Evolutionary conservation across 2,888 invertebrate genomes (phyloP), one percentile per base, ranked within the genome.

Genomic region (Proisotoma minuta): DNA sequence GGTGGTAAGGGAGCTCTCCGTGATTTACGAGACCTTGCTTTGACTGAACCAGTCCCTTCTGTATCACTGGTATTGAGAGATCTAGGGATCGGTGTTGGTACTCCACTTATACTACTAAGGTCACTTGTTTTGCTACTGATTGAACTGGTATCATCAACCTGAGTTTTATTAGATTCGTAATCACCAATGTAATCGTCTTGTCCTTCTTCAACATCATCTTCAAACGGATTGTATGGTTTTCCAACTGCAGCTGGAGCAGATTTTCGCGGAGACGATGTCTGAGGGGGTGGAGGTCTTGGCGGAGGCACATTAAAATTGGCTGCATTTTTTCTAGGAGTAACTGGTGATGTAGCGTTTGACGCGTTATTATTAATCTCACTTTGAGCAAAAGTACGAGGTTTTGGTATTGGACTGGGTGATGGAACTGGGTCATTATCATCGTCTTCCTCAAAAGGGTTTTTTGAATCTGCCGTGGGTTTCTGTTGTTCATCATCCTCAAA

Each of bases 401-500:
- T 65, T 1, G 66, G 60, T 27, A 20, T 62, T n/a, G 62, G 64
- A 20, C 57, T 54, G 10, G 56, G 56, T 8, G 40, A 20, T 59
- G 52, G 47, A n/a, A 23, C 29, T 8, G 18, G 22, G 3, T n/a
- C 52, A 24, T 69, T 67, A 3, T 70, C 70, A n/a, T 72, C 73
- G 53, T 73, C 72, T 49, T 71, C 73, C n/a, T n/a, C n/a, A 61
- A 73, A 71, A 5, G 71, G 71, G 56, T 70, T 71, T 28, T 54
- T 51, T 0, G 47, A 51, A 23, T 47, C 83, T 27, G 82, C 82
- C 60, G 88, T 87, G 71, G 86, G 87, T 39, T 83, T 85, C n/a
- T 48, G 10, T 57, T 60, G 59, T 54, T 71, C 72, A 79, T 84
- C 83, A 26, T 82, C 83, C 60, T 88, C 88, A 79, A 93, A 93